These are phyloP conservation scores for Microchirus variegatus DNA, from an alignment of 2,797 vertebrate genomes.

Conservation along the genomic window DNA sequence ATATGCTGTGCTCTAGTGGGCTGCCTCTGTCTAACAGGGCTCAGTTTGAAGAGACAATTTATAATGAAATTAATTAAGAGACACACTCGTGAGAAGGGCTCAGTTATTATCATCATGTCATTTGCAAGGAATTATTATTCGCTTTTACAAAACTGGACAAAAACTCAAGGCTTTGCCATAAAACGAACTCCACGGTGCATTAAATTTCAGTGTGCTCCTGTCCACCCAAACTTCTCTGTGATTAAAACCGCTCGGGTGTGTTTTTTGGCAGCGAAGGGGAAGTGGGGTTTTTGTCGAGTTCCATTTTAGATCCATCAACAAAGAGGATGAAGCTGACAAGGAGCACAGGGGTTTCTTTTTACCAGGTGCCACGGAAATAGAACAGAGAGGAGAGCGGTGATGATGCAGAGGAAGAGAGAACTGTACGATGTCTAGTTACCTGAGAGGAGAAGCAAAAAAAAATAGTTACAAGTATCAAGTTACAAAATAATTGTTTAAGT, in stretches of 20 bases:
- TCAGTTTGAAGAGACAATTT: conserved; percentile 42
- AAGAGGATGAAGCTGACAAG: conserved; percentile 23
- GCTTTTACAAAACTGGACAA: conserved; percentile 32
- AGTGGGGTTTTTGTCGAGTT: conserved; percentile 7
- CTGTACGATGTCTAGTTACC: neutral
- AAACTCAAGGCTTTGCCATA: conserved; percentile 8
- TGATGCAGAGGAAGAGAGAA: neutral
- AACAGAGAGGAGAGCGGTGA: conserved; percentile 10
- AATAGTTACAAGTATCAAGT: too few relatives aligned
- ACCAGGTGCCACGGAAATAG: conserved; percentile 39
- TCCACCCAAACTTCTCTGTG: conserved; percentile 4
- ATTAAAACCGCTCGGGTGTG: conserved; percentile 32
- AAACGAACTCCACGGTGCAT: conserved; percentile 40
- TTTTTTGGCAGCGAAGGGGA: neutral
- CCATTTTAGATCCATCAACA: conserved; percentile 38
- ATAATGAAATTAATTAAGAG: conserved; percentile 74
- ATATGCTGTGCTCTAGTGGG: conserved; percentile 51
- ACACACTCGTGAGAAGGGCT: conserved; percentile 23
- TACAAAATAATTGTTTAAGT: too few relatives aligned
- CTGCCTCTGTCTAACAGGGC: conserved; percentile 55
- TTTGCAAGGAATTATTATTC: conserved; percentile 3
- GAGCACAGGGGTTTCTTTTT: conserved; percentile 42
- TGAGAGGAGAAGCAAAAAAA: neutral
- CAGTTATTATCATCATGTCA: conserved; percentile 44
- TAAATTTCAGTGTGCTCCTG: conserved; percentile 26